Evolutionary conservation across 2,113 vertebrate species (phyloP).

Genomic region (Pseudorhombus dupliciocellatus): DNA sequence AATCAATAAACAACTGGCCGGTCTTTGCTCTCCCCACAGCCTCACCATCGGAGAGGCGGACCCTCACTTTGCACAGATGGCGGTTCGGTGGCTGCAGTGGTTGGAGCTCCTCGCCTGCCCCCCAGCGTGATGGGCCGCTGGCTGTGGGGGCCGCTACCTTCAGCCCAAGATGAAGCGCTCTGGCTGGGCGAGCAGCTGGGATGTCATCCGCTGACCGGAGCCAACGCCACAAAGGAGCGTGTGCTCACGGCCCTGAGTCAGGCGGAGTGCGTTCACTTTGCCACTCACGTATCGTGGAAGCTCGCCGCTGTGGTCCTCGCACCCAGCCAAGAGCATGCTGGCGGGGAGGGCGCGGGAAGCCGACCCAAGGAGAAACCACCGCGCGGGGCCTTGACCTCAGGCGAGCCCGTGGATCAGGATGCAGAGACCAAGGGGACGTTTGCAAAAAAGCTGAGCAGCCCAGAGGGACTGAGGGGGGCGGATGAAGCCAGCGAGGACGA

Average conservation of each 20-base stretch:
- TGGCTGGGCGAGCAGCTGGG: constrained; percentile 92
- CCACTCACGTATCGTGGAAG: constrained; percentile 96
- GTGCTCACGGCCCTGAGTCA: constrained; percentile 88
- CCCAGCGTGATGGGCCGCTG: constrained; percentile 92
- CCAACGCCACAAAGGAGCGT: constrained; percentile 89
- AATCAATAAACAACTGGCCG: neutral
- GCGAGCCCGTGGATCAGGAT: constrained; percentile 21
- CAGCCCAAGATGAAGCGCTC: constrained; percentile 91
- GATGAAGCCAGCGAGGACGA: constrained; percentile 88
- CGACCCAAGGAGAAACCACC: constrained; percentile 32
- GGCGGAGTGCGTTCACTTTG: constrained; percentile 95
- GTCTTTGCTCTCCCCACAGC: constrained; percentile 64
- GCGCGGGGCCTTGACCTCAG: neutral
- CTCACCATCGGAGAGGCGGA: constrained; percentile 80
- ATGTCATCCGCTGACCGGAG: constrained; percentile 89
- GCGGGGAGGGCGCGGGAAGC: neutral
- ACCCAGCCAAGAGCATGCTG: constrained; percentile 77
- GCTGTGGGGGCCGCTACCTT: constrained; percentile 95
- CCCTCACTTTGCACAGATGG: constrained; percentile 81
- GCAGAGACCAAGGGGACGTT: constrained; percentile 77
- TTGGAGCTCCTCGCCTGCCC: constrained; percentile 91
- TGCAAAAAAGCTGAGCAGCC: constrained; percentile 85
- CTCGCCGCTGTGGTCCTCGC: constrained; percentile 91
- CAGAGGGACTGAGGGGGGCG: constrained; percentile 82
- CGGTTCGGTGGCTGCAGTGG: constrained; percentile 88